Base-by-base conservation (phyloP, 2,888 invertebrate genomes). In the Dendrolimus houi region DNA sequence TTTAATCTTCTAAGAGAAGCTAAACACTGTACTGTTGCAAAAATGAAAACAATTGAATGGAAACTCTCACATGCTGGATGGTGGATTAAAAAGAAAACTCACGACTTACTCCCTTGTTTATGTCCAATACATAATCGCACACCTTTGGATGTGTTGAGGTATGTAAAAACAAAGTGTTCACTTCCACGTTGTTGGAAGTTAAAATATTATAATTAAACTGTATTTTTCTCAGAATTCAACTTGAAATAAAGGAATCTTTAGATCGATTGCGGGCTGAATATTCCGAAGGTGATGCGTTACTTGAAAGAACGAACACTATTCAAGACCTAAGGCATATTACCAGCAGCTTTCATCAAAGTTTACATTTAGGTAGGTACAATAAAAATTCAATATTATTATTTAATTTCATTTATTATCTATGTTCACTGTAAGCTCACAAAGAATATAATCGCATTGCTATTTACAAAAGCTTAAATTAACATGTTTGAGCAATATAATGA, bases 1-100 rank as follows among this genome's bases (percentile, higher is more conserved):
- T 86, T 89, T 58, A 71, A 77, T 58, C 65, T 91, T 14, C 58
- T 92, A 56, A 69, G 77, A 52, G 78, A 83, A 60, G 82, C 88
- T 7, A 76, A 75, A 8, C 59, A 55, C 1, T 85, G 87, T 57
- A 63, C 78, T 1, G 71, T 83, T 7, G 84, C 91, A 1, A 75
- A 84, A 61, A 66, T 79, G 55, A 87, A 87, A 64, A 71, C 78
- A 0, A 91, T 91, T 7, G 83, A 87, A 58, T 92, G 92, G 92
- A 92, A 92, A 64, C 73, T 89, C 40, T 69, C 73, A 0, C 75
- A 81, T 40, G 63, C 74, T 0, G 77, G 80, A 9, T 92, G 92
- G 86, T 92, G 91, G 91, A 58, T 82, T 1, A 66, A 68, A n/a
- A 74, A 64, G 54, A 60, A 58, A 1, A 74, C 76, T 13, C 83